Evolutionary conservation across 2,888 invertebrate species (phyloP).

Genomic region (Entomobrya multifasciata): DNA sequence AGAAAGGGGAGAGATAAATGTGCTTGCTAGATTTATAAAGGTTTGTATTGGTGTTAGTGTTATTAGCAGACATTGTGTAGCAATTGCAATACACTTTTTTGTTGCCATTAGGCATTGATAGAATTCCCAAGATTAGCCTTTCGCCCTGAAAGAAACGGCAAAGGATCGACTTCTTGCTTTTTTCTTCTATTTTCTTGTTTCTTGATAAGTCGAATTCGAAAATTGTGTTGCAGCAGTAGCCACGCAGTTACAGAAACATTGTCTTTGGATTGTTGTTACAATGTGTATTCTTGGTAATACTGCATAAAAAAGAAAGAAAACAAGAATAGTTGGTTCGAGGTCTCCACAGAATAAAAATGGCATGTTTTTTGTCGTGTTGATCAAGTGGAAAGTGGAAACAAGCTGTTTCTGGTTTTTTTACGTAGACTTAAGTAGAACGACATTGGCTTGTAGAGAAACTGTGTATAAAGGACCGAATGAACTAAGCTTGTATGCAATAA

Average conservation of each 20-base stretch:
- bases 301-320: too few relatives aligned
- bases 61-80: neutral
- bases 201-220: neutral
- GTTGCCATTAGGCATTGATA: too few relatives aligned
- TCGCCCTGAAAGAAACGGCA: neutral
- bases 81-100: too few relatives aligned
- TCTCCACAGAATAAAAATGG: conserved; percentile 24
- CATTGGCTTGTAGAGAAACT: too few relatives aligned
- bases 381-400: conserved; percentile 50
- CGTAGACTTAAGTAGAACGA: too few relatives aligned
- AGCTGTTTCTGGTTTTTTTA: conserved; percentile 33
- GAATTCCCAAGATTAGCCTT: conserved; percentile 20
- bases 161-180: neutral
- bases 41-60: neutral
- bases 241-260: too few relatives aligned
- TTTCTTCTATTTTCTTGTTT: too few relatives aligned
- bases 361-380: conserved; percentile 7
- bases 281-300: too few relatives aligned
- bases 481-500: neutral
- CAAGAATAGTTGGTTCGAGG: neutral
- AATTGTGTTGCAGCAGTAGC: neutral
- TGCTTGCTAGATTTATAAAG: too few relatives aligned
- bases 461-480: neutral
- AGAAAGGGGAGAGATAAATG: neutral
- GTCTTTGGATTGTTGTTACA: too few relatives aligned